Conservation (phyloP, 2,888 invertebrate species). For the Pristionchus fissidentatus region DNA sequence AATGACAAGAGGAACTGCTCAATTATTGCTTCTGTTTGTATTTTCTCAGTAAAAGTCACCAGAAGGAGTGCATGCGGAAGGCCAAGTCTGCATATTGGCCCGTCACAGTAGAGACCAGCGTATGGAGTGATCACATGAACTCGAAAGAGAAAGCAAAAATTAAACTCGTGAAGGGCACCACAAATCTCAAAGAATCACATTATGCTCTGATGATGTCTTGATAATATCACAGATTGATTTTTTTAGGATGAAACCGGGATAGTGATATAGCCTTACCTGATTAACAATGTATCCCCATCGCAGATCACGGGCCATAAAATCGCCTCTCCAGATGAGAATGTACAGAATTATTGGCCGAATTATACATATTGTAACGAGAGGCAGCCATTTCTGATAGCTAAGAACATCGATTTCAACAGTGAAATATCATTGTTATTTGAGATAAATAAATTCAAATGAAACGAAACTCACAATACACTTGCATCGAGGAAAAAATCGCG, state of each 20-base stretch:
- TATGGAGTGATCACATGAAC: neutral
- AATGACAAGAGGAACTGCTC: neutral
- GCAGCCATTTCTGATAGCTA: neutral
- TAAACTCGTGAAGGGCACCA: neutral
- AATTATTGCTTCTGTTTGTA: too few species aligned
- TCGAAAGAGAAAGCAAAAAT: conserved; percentile 12
- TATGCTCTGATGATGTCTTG: neutral
- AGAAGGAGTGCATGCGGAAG: neutral
- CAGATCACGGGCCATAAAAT: neutral
- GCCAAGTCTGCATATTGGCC: neutral
- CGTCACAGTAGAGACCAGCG: conserved; percentile 1
- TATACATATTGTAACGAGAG: neutral
- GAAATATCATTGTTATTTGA: neutral
- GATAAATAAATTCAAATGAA: neutral
- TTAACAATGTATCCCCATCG: neutral
- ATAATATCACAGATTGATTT: neutral
- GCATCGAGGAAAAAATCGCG: neutral
- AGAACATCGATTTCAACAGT: too few species aligned
- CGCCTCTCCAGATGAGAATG: neutral
- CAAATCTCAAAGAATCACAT: conserved; percentile 1
- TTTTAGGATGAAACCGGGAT: too few species aligned
- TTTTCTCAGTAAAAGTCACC: too few species aligned
- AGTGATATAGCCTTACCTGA: neutral
- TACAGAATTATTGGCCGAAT: neutral
- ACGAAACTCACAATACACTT: neutral